Conservation (phyloP, 2,797 vertebrate species). For the Melanotaenia boesemani region DNA sequence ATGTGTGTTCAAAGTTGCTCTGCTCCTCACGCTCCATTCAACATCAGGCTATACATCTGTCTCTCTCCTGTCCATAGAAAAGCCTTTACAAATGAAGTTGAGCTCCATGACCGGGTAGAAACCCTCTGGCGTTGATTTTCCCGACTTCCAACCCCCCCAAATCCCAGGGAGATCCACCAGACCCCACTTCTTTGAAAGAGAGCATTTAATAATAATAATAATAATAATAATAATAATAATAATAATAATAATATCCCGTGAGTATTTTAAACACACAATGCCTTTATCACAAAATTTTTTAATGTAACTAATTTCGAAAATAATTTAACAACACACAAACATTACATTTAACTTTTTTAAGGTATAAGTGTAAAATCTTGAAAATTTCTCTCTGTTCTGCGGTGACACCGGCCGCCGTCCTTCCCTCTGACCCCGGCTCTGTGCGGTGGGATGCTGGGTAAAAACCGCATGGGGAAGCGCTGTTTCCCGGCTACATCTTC, state of each 20-base stretch:
- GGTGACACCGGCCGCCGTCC: slow-evolving; percentile 15
- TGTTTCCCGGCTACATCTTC: slow-evolving; percentile 27
- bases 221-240: no score
- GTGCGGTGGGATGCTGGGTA: slow-evolving; percentile 29
- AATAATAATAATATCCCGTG: no score
- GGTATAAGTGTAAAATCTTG: no score
- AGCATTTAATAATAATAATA: no score
- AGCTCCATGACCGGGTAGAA: slow-evolving; percentile 78
- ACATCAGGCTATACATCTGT: slow-evolving; percentile 53
- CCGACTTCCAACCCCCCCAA: slow-evolving; percentile 38
- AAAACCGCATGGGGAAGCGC: slow-evolving; percentile 39
- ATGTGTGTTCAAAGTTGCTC: slow-evolving; percentile 41
- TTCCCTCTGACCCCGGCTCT: slow-evolving; percentile 35
- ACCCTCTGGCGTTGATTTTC: slow-evolving; percentile 72
- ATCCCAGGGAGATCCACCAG: slow-evolving; percentile 35
- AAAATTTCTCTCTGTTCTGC: no score
- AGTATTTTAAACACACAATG: no score
- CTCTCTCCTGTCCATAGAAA: slow-evolving; percentile 55
- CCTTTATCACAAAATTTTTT: no score
- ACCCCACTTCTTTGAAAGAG: slow-evolving; percentile 8
- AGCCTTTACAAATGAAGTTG: slow-evolving; percentile 76
- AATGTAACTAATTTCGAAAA: no score
- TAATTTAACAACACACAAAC: no score
- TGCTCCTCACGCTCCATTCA: slow-evolving; percentile 20
- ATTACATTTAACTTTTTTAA: no score